These are phyloP conservation scores for Sebastolobus alascanus DNA, from an alignment of 2,797 vertebrate genomes.

Conservation along the genomic window DNA sequence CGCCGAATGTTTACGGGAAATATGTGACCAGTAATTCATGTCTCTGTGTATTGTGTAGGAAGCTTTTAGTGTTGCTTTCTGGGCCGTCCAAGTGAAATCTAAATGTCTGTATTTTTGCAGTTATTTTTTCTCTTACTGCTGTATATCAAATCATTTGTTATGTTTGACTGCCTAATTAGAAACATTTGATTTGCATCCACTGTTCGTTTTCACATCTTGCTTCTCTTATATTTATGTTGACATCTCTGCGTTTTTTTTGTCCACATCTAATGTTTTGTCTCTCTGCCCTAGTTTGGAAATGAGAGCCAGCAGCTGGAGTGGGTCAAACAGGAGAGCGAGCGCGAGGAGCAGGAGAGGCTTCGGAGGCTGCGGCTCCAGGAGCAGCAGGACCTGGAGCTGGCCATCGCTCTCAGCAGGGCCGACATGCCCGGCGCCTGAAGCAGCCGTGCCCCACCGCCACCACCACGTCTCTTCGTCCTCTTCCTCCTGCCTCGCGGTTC, in stretches of 20 bases:
- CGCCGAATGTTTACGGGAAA: slow-evolving; percentile 21
- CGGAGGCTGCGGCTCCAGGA: slow-evolving; percentile 91
- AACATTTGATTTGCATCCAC: slow-evolving; percentile 33
- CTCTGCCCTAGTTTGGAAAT: slow-evolving; percentile 90
- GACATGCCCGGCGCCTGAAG: slow-evolving; percentile 89
- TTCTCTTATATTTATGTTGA: slow-evolving; percentile 8
- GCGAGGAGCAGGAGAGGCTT: slow-evolving; percentile 92
- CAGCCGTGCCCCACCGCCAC: neutral
- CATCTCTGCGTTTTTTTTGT: neutral
- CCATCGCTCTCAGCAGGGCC: slow-evolving; percentile 95
- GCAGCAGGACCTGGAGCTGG: slow-evolving; percentile 94
- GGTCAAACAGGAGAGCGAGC: slow-evolving; percentile 95
- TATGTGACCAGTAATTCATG: slow-evolving; percentile 16
- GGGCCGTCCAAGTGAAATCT: slow-evolving; percentile 24
- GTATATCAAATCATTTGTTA: slow-evolving; percentile 12
- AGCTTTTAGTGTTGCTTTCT: slow-evolving; percentile 34
- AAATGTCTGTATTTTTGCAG: slow-evolving; percentile 5
- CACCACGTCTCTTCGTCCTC: slow-evolving; percentile 17
- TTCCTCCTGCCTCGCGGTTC: slow-evolving; percentile 4
- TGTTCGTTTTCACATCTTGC: neutral
- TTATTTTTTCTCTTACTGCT: neutral
- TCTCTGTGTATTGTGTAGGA: slow-evolving; percentile 14
- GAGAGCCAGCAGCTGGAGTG: slow-evolving; percentile 96
- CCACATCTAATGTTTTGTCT: slow-evolving; percentile 40
- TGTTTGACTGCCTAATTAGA: slow-evolving; percentile 35